These are phyloP conservation scores for Scaptomyza parva DNA, from an alignment of 2,888 invertebrate genomes.

Conservation along the genomic window DNA sequence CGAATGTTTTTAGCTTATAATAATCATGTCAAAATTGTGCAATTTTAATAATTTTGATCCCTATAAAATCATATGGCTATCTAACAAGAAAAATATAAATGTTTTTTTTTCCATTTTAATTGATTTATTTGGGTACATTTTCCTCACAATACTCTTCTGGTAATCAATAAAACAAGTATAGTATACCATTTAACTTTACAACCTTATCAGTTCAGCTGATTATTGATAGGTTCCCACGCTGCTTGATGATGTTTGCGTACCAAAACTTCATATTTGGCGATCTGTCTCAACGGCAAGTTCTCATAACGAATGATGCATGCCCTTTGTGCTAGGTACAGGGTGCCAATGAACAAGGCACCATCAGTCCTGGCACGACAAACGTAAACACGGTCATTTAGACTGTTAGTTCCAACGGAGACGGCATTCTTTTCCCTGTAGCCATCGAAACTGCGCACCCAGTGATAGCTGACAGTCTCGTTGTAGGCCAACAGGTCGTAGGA, in stretches of 20 bases:
- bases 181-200: not conserved
- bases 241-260: not conserved
- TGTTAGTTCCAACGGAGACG: constrained; percentile 52
- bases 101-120: not conserved
- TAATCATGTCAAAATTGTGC: no score
- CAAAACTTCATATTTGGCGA: constrained; percentile 54
- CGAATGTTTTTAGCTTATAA: no score
- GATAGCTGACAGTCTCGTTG: constrained; percentile 33
- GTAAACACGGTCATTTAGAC: constrained; percentile 43
- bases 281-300: constrained; percentile 28
- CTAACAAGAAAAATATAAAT: no score
- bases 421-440: constrained; percentile 44
- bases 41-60: no score
- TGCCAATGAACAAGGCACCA: constrained; percentile 39
- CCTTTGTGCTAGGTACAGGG: constrained; percentile 28
- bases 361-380: constrained; percentile 48
- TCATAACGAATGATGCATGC: constrained; percentile 44
- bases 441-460: constrained; percentile 55
- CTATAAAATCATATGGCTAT: no score
- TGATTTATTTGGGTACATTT: not conserved
- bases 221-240: not conserved
- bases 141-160: not conserved
- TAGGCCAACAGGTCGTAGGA: constrained; percentile 41
- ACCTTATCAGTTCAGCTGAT: not conserved
- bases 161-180: not conserved